Conservation (phyloP, 2,113 vertebrate species). For the Origma solitaria region DNA sequence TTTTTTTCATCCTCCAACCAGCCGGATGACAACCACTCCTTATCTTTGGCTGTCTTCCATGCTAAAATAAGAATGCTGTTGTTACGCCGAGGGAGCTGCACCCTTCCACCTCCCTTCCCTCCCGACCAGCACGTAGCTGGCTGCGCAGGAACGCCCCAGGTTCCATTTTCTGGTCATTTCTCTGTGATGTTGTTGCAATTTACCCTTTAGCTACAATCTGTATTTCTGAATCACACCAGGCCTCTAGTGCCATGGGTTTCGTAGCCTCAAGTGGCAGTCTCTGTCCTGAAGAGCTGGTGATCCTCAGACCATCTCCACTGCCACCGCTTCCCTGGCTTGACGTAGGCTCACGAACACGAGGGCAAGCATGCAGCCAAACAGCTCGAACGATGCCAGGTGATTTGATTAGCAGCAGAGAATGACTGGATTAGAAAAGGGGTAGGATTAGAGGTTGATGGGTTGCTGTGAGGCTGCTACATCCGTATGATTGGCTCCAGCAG, state of each 20-base stretch:
- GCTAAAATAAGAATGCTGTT: conserved; percentile 42
- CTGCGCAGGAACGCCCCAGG: not conserved
- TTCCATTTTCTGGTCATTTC: conserved; percentile 14
- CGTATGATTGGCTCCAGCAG: not conserved
- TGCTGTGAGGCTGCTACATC: not conserved
- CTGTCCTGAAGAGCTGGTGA: not conserved
- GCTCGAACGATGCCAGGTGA: rapidly evolving
- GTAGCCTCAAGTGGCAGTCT: not conserved
- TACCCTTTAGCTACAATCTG: not conserved
- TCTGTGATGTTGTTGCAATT: not conserved
- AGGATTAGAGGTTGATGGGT: not conserved
- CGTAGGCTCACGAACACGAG: not conserved
- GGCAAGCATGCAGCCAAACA: not conserved
- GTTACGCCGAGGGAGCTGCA: conserved; percentile 27
- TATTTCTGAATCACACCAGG: not conserved
- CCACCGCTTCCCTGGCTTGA: not conserved
- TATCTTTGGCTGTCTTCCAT: conserved; percentile 57
- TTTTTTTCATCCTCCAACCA: not conserved
- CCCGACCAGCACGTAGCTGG: not conserved
- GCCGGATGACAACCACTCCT: conserved; percentile 39
- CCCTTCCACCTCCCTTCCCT: conserved; percentile 40
- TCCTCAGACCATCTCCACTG: not conserved
- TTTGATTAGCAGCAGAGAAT: not conserved
- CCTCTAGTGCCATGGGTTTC: not conserved
- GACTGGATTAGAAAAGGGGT: not conserved